Percentiles rank a stretch among this genome's conserved stretches.
Conservation (phyloP, 2,113 vertebrate genomes). For the Tretioscincus oriximinensis region DNA sequence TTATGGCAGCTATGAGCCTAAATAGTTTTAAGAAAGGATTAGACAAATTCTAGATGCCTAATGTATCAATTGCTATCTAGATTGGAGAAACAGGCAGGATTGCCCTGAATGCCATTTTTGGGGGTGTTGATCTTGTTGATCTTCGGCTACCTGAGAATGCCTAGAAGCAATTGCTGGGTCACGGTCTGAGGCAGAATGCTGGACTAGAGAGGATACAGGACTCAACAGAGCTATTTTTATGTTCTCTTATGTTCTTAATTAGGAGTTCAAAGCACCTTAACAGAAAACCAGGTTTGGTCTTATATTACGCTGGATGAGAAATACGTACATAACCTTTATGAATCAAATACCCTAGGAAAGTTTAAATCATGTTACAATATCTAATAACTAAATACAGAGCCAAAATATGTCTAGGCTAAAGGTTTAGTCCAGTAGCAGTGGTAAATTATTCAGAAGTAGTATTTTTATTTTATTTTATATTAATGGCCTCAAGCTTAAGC, state of each 20-base stretch:
- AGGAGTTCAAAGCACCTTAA: no score
- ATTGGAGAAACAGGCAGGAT: no score
- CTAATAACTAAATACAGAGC: not conserved
- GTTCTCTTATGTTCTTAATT: not conserved
- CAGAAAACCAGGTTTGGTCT: not conserved
- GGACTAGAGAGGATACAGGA: not conserved
- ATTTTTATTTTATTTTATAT: not conserved
- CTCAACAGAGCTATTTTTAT: not conserved
- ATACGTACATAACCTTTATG: not conserved
- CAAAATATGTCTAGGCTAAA: not conserved
- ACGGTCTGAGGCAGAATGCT: no score
- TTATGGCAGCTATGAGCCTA: no score
- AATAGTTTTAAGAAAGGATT: no score
- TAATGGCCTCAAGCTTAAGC: not conserved
- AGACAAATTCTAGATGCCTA: no score
- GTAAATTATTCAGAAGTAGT: conserved; percentile 35
- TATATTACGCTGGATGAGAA: not conserved
- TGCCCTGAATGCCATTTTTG: no score
- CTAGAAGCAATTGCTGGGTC: not conserved
- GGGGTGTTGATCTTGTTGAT: no score
- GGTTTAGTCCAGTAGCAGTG: conserved; percentile 3
- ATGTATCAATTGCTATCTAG: no score
- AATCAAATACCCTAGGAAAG: not conserved
- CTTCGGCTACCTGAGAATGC: not conserved
- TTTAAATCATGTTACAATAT: conserved; percentile 1